Conservation (phyloP, 2,113 vertebrate species). For the Tiliqua scincoides region DNA sequence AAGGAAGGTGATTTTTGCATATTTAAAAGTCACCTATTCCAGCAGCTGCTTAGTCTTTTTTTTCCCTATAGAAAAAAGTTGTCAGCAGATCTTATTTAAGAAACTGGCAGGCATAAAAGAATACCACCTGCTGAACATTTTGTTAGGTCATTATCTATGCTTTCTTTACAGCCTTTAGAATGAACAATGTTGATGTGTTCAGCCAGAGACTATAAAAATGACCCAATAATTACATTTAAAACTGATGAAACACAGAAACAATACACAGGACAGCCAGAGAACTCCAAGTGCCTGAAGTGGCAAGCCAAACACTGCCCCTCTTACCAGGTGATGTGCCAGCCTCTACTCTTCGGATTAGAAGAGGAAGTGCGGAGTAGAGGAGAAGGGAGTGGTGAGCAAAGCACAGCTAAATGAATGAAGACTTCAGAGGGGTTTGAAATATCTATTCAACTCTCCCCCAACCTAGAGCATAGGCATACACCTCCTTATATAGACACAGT, state of each 20-base stretch:
- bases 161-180: background rate
- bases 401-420: background rate
- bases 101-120: background rate
- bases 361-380: no score
- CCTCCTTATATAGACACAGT: constrained; percentile 7
- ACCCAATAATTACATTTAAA: background rate
- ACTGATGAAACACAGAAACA: background rate
- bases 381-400: background rate
- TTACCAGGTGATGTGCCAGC: no score
- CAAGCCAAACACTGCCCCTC: no score
- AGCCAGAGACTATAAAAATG: background rate
- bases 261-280: background rate
- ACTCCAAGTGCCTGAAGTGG: no score
- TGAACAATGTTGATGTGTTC: background rate
- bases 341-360: no score
- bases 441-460: background rate
- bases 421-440: background rate
- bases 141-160: background rate
- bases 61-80: background rate
- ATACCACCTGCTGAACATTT: constrained; percentile 1
- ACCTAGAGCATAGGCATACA: background rate
- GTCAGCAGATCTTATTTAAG: constrained; percentile 29
- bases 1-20: background rate
- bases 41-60: constrained; percentile 15
- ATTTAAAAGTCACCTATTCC: constrained; percentile 5